phyloP scores from a whole-genome alignment of 1,140 invertebrate genomes.

The Forficula auricularia region DNA sequence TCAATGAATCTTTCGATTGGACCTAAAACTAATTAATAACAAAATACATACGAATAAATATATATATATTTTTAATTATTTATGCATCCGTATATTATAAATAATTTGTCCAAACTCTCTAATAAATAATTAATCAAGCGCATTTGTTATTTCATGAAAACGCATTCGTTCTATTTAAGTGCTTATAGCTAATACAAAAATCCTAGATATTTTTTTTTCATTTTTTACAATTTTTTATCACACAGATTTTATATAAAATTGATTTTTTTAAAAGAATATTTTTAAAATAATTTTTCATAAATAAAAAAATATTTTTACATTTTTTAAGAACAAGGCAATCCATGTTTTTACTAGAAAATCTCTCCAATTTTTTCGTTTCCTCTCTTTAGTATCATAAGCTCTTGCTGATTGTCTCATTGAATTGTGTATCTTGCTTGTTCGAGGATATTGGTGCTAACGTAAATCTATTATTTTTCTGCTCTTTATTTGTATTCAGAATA shows the following conservation, averaged over 20 bases:
- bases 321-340: background rate
- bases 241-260: too few species aligned
- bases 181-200: too few species aligned
- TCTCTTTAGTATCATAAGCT: background rate
- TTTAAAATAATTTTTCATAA: background rate
- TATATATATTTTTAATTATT: background rate
- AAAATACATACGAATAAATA: background rate
- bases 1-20: background rate
- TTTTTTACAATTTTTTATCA: too few species aligned
- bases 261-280: conserved; percentile 1
- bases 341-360: background rate
- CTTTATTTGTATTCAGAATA: conserved; percentile 2
- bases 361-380: background rate
- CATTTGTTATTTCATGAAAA: too few species aligned
- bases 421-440: background rate
- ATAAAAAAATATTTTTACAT: background rate
- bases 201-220: too few species aligned
- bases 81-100: too few species aligned
- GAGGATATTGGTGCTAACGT: conserved; percentile 1
- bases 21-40: background rate
- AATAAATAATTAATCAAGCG: background rate
- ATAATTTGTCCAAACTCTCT: background rate
- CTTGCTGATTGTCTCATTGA: background rate
- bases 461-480: background rate
- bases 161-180: too few species aligned